Evolutionary conservation across 2,113 vertebrate genomes (phyloP).

Genomic region (Pan paniscus): DNA sequence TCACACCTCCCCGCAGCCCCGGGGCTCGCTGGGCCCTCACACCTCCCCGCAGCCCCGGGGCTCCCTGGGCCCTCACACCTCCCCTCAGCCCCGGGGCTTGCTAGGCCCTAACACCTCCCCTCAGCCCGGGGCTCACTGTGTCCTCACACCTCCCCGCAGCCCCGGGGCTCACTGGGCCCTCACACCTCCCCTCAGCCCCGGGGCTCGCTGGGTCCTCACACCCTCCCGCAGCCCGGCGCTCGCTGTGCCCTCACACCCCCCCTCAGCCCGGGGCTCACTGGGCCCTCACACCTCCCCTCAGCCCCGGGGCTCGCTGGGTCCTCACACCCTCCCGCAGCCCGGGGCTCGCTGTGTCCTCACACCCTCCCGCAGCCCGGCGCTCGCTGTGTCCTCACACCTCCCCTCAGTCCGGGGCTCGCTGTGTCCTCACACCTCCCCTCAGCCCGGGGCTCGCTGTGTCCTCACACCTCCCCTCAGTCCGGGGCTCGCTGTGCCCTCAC

Average conservation of each 20-base stretch:
- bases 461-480: too few relatives aligned
- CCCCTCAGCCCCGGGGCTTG: neutral
- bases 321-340: accelerated
- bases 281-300: accelerated
- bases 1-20: accelerated
- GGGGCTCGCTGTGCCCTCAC: accelerated
- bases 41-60: neutral
- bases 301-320: neutral
- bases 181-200: neutral
- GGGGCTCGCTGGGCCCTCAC: accelerated
- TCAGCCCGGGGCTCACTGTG: accelerated
- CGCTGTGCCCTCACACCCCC: accelerated
- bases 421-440: accelerated
- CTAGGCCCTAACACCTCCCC: neutral
- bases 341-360: accelerated
- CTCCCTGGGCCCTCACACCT: too few relatives aligned
- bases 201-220: accelerated
- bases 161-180: neutral
- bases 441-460: neutral
- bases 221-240: neutral
- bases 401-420: accelerated
- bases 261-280: accelerated
- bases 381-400: neutral
- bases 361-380: accelerated
- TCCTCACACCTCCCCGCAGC: accelerated